A percentile compares a stretch with the other conserved stretches of the same genome.
Conservation (phyloP, 37 sponge, comb jelly and placozoan species). For the Corticium candelabrum region DNA sequence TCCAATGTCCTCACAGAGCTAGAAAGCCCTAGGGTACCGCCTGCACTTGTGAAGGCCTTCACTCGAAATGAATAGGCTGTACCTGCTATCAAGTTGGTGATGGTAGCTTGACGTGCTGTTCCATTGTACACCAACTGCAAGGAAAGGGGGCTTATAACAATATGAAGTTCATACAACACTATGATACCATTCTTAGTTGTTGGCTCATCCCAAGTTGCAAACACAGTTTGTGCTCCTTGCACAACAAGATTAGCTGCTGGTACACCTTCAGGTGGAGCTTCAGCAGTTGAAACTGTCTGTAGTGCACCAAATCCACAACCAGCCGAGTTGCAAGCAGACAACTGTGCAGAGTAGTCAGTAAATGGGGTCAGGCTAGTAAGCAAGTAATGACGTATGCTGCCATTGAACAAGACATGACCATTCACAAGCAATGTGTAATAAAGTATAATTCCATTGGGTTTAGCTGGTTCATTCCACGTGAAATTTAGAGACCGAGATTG, state of each 20-base stretch:
- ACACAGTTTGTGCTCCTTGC: conserved; percentile 20
- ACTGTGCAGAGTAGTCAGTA: conserved; percentile 54
- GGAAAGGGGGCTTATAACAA: not conserved
- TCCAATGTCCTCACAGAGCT: conserved; percentile 26
- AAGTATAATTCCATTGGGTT: conserved; percentile 61
- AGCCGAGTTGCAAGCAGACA: conserved; percentile 68
- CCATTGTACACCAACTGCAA: not conserved
- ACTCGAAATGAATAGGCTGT: conserved; percentile 46
- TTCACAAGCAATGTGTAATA: conserved; percentile 30
- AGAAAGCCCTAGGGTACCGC: conserved; percentile 29
- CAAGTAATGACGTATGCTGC: conserved; percentile 11
- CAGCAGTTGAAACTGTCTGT: conserved; percentile 3
- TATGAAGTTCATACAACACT: conserved; percentile 25
- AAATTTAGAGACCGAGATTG: conserved; percentile 26
- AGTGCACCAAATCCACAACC: conserved; percentile 20
- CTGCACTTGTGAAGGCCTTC: conserved; percentile 56
- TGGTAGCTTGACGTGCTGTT: not conserved
- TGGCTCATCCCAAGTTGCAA: conserved; percentile 48
- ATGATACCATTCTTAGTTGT: conserved; percentile 61
- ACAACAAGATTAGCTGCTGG: conserved; percentile 5
- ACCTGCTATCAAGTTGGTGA: conserved; percentile 35
- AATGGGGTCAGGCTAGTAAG: conserved; percentile 53
- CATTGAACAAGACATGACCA: not conserved
- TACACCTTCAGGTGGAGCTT: conserved; percentile 17
- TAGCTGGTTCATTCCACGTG: conserved; percentile 42